These are phyloP conservation scores for Sarcophaga rosellei DNA, from an alignment of 2,888 invertebrate genomes.

Conservation along the genomic window DNA sequence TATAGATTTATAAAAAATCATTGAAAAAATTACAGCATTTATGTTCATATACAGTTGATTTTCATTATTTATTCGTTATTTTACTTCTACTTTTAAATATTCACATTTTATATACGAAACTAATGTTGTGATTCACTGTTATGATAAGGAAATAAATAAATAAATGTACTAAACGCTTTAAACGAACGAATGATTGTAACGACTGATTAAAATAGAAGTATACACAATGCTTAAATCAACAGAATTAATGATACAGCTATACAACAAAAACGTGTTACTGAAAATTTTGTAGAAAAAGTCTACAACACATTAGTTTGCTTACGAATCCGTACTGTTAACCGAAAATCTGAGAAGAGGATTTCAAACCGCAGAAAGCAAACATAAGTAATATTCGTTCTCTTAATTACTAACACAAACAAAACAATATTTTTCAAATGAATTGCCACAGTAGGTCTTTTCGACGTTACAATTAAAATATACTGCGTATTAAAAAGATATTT, in stretches of 20 bases:
- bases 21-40: too few relatives aligned
- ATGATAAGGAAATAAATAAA: neutral
- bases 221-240: neutral
- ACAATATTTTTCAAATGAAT: neutral
- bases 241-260: neutral
- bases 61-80: too few relatives aligned
- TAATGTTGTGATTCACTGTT: neutral
- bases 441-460: neutral
- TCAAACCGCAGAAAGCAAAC: slow-evolving; percentile 38
- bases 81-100: neutral
- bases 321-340: slow-evolving; percentile 55
- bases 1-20: too few relatives aligned
- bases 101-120: neutral
- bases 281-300: slow-evolving; percentile 25
- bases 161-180: neutral
- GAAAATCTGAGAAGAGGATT: slow-evolving; percentile 42
- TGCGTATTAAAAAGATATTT: too few relatives aligned
- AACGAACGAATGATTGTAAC: neutral
- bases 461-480: neutral
- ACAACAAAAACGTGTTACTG: neutral
- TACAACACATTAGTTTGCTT: slow-evolving; percentile 50
- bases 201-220: slow-evolving; percentile 1
- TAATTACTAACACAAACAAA: slow-evolving; percentile 35
- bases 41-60: too few relatives aligned
- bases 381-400: neutral